These are phyloP conservation scores for Ceriagrion tenellum DNA, from an alignment of 2,888 invertebrate species.

Conservation along the genomic window DNA sequence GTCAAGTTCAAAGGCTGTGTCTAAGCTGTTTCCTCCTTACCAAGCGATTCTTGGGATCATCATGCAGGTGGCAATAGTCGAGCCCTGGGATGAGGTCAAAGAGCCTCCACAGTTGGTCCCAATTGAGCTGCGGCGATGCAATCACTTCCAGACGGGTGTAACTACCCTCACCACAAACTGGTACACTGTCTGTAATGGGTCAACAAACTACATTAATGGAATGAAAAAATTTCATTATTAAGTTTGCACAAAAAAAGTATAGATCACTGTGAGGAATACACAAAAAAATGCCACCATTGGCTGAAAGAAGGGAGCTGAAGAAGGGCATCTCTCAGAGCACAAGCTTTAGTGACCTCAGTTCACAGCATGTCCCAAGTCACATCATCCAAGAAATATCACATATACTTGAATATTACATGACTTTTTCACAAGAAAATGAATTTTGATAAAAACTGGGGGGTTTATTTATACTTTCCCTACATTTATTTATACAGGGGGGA, in stretches of 20 bases:
- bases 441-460: too few species aligned
- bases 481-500: too few species aligned
- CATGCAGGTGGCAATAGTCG: conserved; percentile 78
- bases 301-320: neutral
- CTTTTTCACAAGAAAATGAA: too few species aligned
- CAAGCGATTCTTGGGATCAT: conserved; percentile 74
- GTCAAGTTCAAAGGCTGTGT: too few species aligned
- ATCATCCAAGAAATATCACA: too few species aligned
- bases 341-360: neutral
- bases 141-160: conserved; percentile 85
- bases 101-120: conserved; percentile 88
- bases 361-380: too few species aligned
- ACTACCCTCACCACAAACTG: conserved; percentile 41
- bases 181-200: neutral
- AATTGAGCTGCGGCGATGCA: conserved; percentile 85
- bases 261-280: neutral
- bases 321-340: too few species aligned
- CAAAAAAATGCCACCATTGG: too few species aligned
- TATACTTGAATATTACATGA: too few species aligned
- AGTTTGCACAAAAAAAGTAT: too few species aligned
- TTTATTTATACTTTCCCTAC: too few species aligned
- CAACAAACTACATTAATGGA: neutral
- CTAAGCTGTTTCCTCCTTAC: conserved; percentile 68
- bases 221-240: neutral
- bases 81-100: conserved; percentile 92